Percentiles rank a stretch among this genome's conserved stretches.
Conservation (phyloP, 2,888 invertebrate genomes). For the Ethmia dodecea region DNA sequence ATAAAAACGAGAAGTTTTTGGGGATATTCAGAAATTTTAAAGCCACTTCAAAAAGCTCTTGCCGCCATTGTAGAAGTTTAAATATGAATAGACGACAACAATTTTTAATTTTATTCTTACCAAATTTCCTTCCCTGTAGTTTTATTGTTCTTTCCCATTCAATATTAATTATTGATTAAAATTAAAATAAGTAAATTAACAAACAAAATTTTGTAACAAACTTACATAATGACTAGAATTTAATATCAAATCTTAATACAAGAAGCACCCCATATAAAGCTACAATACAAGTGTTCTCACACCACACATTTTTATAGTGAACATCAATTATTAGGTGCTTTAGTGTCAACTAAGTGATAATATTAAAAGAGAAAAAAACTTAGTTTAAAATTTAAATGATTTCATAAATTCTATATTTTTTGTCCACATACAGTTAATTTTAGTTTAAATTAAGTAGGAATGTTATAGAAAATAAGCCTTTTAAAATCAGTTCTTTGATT, state of each 20-base stretch:
- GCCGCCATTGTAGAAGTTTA: slow-evolving; percentile 9
- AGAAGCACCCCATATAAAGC: slow-evolving; percentile 22
- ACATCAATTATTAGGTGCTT: slow-evolving; percentile 31
- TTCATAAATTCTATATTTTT: too few relatives aligned
- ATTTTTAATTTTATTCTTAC: slow-evolving; percentile 20
- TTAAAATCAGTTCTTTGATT: too few relatives aligned
- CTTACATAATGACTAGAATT: slow-evolving; percentile 32
- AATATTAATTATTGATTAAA: not conserved
- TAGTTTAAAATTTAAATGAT: too few relatives aligned
- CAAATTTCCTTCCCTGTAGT: slow-evolving; percentile 40
- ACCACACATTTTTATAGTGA: slow-evolving; percentile 25
- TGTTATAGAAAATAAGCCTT: too few relatives aligned
- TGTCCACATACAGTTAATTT: too few relatives aligned
- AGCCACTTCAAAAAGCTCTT: slow-evolving; percentile 1
- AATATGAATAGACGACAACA: slow-evolving; percentile 4
- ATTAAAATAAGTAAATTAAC: not conserved
- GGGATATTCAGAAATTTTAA: not conserved
- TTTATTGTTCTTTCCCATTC: slow-evolving; percentile 12
- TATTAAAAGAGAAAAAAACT: too few relatives aligned
- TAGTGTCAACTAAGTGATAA: slow-evolving; percentile 27
- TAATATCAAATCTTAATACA: too few relatives aligned
- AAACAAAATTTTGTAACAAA: slow-evolving; percentile 2
- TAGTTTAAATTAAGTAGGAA: too few relatives aligned
- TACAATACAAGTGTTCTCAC: slow-evolving; percentile 17
- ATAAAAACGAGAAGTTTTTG: slow-evolving; percentile 23